Evolutionary conservation across 2,888 invertebrate species (phyloP).

Genomic region (Galeruca laticollis): DNA sequence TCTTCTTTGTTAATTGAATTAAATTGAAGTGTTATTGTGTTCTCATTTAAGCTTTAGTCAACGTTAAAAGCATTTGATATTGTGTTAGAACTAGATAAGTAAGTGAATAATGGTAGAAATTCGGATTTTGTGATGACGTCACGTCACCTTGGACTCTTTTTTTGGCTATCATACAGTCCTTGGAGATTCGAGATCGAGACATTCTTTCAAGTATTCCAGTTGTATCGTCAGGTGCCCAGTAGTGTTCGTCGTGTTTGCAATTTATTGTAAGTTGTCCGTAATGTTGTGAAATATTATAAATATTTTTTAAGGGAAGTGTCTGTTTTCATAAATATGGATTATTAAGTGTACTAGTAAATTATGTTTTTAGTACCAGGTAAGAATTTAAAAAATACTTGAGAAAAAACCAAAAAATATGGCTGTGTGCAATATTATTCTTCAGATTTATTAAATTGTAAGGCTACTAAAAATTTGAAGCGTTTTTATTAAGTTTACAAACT

Average conservation of each 20-base stretch:
- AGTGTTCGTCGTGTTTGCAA: slow-evolving; percentile 24
- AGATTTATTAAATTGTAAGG: too few species aligned
- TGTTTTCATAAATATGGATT: slow-evolving; percentile 10
- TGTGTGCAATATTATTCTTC: too few species aligned
- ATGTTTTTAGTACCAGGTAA: not conserved
- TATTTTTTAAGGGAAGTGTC: not conserved
- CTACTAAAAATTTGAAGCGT: too few species aligned
- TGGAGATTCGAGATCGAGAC: too few species aligned
- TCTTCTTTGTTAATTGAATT: slow-evolving; percentile 15
- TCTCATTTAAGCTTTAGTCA: slow-evolving; percentile 14
- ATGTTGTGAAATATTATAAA: slow-evolving; percentile 42
- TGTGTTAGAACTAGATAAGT: slow-evolving; percentile 20
- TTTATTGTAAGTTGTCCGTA: slow-evolving; percentile 21
- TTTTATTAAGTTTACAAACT: too few species aligned
- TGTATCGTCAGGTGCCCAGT: slow-evolving; percentile 28
- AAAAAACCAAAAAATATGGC: not conserved
- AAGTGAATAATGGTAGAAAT: slow-evolving; percentile 29
- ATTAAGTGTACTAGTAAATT: not conserved
- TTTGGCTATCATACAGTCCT: slow-evolving; percentile 53
- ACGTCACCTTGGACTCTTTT: slow-evolving; percentile 62
- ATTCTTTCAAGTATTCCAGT: slow-evolving; percentile 20
- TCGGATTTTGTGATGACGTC: slow-evolving; percentile 57
- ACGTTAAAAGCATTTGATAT: slow-evolving; percentile 1
- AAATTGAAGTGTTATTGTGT: slow-evolving; percentile 16
- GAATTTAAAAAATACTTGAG: not conserved